These are phyloP conservation scores for Craterocephalus amniculus DNA, from an alignment of 2,797 vertebrate species.

Conservation along the genomic window DNA sequence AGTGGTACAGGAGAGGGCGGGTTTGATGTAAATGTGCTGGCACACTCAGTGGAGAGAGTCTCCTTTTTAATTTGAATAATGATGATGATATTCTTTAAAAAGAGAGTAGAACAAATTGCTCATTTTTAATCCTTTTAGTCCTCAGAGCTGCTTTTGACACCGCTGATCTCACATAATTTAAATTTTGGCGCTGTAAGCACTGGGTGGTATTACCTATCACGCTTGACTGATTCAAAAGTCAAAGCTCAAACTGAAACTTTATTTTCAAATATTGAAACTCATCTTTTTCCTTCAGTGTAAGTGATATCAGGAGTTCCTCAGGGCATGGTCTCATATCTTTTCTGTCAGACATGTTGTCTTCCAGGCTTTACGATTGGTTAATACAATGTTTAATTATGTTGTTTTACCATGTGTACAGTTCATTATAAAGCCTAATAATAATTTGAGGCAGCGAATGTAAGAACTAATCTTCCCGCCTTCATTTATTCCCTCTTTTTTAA, in stretches of 20 bases:
- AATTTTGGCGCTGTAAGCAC: slow-evolving; percentile 55
- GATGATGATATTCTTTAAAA: slow-evolving; percentile 67
- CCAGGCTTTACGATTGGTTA: slow-evolving; percentile 5
- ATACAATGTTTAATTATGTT: slow-evolving; percentile 19
- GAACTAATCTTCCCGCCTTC: background rate
- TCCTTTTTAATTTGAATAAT: slow-evolving; percentile 69
- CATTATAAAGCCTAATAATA: background rate
- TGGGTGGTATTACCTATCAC: slow-evolving; percentile 56
- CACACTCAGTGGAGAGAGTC: slow-evolving; percentile 38
- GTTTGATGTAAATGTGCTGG: slow-evolving; percentile 41
- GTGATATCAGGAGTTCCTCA: slow-evolving; percentile 31
- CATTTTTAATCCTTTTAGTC: slow-evolving; percentile 68
- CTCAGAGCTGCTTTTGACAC: slow-evolving; percentile 63
- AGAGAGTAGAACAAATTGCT: slow-evolving; percentile 62
- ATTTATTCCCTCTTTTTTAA: background rate
- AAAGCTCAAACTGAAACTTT: slow-evolving; percentile 43
- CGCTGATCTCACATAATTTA: slow-evolving; percentile 67
- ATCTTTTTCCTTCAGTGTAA: slow-evolving; percentile 30
- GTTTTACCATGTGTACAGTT: background rate
- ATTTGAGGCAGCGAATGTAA: background rate
- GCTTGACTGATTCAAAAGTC: slow-evolving; percentile 49
- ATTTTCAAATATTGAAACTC: slow-evolving; percentile 32
- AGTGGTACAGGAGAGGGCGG: slow-evolving; percentile 28
- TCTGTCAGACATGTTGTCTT: background rate
- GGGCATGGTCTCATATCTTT: slow-evolving; percentile 4